These are phyloP conservation scores for Morelia viridis DNA, from an alignment of 2,797 vertebrate genomes.

Conservation along the genomic window DNA sequence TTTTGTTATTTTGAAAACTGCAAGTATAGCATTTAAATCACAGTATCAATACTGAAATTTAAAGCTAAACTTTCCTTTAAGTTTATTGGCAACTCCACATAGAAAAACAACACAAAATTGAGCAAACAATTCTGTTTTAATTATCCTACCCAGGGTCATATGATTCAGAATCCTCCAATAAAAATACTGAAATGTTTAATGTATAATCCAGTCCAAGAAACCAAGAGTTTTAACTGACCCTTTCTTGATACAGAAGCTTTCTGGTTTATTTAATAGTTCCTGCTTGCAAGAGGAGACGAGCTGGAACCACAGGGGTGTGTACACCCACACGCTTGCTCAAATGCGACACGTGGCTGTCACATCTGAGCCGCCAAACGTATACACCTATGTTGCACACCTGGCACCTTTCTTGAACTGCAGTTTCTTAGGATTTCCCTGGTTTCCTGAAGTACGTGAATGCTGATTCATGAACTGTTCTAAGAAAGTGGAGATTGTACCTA, in stretches of 20 bases:
- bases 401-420: background rate
- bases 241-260: conserved; percentile 21
- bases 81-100: conserved; percentile 68
- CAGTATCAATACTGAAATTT: conserved; percentile 70
- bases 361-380: background rate
- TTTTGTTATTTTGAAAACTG: conserved; percentile 71
- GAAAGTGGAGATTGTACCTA: background rate
- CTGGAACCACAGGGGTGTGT: background rate
- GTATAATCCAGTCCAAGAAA: conserved; percentile 46
- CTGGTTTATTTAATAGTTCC: background rate
- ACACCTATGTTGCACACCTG: background rate
- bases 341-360: too few species aligned
- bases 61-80: conserved; percentile 73
- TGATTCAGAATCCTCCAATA: conserved; percentile 54
- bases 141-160: conserved; percentile 47
- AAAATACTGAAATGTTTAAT: conserved; percentile 59
- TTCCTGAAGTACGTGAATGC: background rate
- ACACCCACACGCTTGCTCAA: background rate
- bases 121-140: conserved; percentile 55
- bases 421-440: background rate
- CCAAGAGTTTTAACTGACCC: conserved; percentile 33
- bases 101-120: conserved; percentile 54
- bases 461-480: background rate
- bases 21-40: conserved; percentile 71
- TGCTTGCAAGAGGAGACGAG: conserved; percentile 31